Evolutionary conservation across 2,888 invertebrate species (phyloP).

Genomic region (Melangyna quadrimaculata): DNA sequence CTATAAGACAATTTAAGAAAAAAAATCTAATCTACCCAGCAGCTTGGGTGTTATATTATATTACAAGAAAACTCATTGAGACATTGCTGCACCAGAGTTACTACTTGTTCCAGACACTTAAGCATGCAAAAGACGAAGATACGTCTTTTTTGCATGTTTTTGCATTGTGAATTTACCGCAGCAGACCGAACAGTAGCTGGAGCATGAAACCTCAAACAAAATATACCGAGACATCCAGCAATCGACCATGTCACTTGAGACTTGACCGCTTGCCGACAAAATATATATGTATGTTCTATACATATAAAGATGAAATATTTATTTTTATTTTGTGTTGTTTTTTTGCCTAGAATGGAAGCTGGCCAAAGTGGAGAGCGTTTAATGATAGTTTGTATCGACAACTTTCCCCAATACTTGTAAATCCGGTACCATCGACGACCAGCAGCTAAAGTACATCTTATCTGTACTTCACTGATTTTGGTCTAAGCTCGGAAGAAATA

Average conservation of each 20-base stretch:
- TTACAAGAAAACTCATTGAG: constrained; percentile 29
- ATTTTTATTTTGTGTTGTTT: neutral
- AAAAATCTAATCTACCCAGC: neutral
- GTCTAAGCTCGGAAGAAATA: neutral
- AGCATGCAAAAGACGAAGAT: constrained; percentile 23
- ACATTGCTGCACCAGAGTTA: constrained; percentile 1
- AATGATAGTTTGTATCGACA: constrained; percentile 7
- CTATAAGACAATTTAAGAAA: neutral
- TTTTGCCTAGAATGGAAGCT: neutral
- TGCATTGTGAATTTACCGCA: constrained; percentile 27
- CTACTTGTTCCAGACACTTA: constrained; percentile 50
- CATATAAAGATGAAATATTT: constrained; percentile 11
- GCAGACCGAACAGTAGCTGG: constrained; percentile 49
- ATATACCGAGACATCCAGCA: neutral
- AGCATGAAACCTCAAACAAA: constrained; percentile 47
- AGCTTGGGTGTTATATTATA: constrained; percentile 20
- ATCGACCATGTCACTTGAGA: constrained; percentile 44
- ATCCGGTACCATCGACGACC: constrained; percentile 22
- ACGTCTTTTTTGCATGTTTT: constrained; percentile 1
- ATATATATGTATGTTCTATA: too few relatives aligned
- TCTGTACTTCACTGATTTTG: constrained; percentile 5
- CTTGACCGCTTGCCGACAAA: constrained; percentile 14
- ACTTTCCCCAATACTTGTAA: constrained; percentile 62
- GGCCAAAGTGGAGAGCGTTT: neutral
- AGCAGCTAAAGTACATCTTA: neutral